Base-by-base conservation (phyloP, 1,140 invertebrate species). In the Copidosoma floridanum region DNA sequence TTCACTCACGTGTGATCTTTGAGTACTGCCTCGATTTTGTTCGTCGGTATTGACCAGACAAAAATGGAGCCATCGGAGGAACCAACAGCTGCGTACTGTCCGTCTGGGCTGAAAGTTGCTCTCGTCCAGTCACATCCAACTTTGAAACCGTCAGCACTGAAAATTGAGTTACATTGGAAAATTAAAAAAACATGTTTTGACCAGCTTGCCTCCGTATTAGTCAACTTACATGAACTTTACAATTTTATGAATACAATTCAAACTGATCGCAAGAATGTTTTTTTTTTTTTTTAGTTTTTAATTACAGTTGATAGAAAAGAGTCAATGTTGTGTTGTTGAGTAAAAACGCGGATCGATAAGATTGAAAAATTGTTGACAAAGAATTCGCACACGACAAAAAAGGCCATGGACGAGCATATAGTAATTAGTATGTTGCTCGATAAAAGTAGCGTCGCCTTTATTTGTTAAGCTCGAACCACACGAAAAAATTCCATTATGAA, bases 51-150 rank as follows among this genome's bases (percentile, higher is more conserved):
- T 73, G 93, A 92, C 95, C 95, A 99, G 54, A 99, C 88, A 76
- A 89, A 98, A 48, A 98, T 85, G 26, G 87, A 84, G 16, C 96
- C 96, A 79, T 98, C 95, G 1, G 87, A 84, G 14, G 93, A 94
- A 11, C 97, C 97, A 58, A 91, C 93, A 2, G 92, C 87, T 16
- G 95, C 88, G 77, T 93, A 93, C 52, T 89, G 85, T 3, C 89
- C 92, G 76, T 94, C 91, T 20, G 92, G 92, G 71, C 94, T 97
- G 75, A 98, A 98, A 37, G 89, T 87, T 12, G 94, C 94, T 71
- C 95, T 85, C 20, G 92, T 85, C 86, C 90, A 98, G 82, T 99
- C 97, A 80, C 91, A 95, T 29, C 92, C 92, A 51, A 98, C 91
- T 83, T 94, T 94, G 78, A 98, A 98, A 29, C 89, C 89, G 67